These are phyloP conservation scores for Spodoptera littoralis DNA, from an alignment of 2,888 invertebrate genomes.

Conservation along the genomic window DNA sequence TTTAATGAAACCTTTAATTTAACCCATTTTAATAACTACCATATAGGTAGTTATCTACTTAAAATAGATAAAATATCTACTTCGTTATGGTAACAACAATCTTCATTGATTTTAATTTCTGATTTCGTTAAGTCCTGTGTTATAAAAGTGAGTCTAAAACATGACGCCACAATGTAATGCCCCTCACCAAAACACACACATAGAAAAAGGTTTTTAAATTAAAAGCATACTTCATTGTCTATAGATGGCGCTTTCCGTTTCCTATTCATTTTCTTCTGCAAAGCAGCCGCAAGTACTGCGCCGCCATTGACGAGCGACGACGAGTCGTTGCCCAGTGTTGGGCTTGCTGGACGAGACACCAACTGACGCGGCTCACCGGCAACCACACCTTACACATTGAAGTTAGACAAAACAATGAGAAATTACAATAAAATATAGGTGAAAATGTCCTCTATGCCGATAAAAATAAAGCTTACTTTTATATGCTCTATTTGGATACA, in stretches of 20 bases:
- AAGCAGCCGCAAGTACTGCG: conserved; percentile 93
- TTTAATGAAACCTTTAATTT: too few relatives aligned
- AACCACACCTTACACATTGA: conserved; percentile 51
- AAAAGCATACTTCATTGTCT: conserved; percentile 78
- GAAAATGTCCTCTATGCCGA: too few relatives aligned
- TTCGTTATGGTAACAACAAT: too few relatives aligned
- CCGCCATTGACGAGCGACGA: conserved; percentile 92
- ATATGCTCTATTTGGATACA: neutral
- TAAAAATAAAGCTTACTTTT: too few relatives aligned
- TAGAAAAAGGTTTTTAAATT: neutral
- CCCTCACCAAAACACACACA: too few relatives aligned
- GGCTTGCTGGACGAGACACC: conserved; percentile 82
- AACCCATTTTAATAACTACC: too few relatives aligned
- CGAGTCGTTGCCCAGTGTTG: conserved; percentile 76
- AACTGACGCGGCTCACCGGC: conserved; percentile 79
- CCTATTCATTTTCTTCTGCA: conserved; percentile 95
- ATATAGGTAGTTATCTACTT: too few relatives aligned
- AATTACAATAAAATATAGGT: neutral
- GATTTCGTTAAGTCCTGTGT: too few relatives aligned
- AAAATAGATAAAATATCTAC: too few relatives aligned
- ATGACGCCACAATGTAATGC: too few relatives aligned
- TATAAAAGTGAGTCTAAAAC: too few relatives aligned
- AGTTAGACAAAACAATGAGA: conserved; percentile 19
- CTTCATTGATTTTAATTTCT: too few relatives aligned
- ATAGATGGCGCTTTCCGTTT: conserved; percentile 92